Base-by-base conservation (phyloP, 2,113 vertebrate species). In the Danionella cerebrum region DNA sequence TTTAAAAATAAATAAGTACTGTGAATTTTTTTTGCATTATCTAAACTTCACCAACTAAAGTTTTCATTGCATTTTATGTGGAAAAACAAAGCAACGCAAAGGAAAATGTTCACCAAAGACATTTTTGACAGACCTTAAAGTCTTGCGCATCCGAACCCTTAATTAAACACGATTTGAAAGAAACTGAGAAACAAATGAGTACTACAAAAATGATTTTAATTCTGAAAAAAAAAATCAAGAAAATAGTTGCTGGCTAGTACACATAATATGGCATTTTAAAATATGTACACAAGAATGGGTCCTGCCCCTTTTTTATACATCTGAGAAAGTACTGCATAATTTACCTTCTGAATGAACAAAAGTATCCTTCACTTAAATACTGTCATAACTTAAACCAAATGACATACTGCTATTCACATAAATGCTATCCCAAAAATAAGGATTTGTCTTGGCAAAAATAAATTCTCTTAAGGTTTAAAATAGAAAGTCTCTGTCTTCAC, bases 321-420 rank as follows among this genome's bases (percentile, higher is more conserved):
- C 48, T 80, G 78, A 62, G 70, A 54, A 59, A 25, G 58, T 52
- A 76, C 60, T 67, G 82, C 89, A 88, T 81, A 87, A 81, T 72
- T 75, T 76, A 86, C 59, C 13, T 54, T 22, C 62, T 62, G 11
- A 65, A 31, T 68, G 65, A 65, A 60, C n/a, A 48, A 73, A 47
- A 31, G 38, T 45, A 27, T 54, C 22, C 50, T 67, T 31, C 66
- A 75, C 41, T 81, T 88, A 89, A 90, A 89, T 89, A 90, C 75
- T 76, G 82, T 72, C 82, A 82, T 89, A 88, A 89, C 77, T 89
- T 88, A 88, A 65, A 66, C 65, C 54, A 59, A 21, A 65, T 65
- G 57, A 48, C 64, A 71, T 24, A 6, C 35, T 51, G 53, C 65
- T 79, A 76, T 80, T 76, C 75, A 78, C 74, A 77, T 53, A 57